These are phyloP conservation scores for Chaetops frenatus DNA, from an alignment of 2,113 vertebrate genomes.

Conservation along the genomic window DNA sequence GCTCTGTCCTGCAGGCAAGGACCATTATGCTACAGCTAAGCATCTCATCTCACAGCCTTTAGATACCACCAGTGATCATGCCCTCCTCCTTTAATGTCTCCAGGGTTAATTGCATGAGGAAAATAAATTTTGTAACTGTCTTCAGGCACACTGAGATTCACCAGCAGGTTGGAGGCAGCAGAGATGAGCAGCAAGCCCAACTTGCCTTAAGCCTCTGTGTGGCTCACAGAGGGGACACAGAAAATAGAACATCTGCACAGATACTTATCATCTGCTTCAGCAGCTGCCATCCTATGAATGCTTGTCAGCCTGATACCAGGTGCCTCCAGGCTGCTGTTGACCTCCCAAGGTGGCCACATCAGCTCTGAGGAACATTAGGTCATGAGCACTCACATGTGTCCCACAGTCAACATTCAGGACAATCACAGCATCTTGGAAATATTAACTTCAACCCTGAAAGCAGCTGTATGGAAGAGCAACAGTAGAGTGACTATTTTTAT, in stretches of 20 bases:
- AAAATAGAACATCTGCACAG: not conserved
- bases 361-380: not conserved
- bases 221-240: not conserved
- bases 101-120: not conserved
- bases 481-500: not conserved
- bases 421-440: not conserved
- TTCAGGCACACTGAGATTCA: not conserved
- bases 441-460: not conserved
- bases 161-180: not conserved
- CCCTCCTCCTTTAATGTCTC: not conserved
- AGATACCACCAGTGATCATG: not conserved
- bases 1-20: not conserved
- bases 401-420: not conserved
- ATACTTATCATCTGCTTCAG: not conserved
- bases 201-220: not conserved
- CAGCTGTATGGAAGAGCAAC: not conserved
- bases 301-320: not conserved
- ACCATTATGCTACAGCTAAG: not conserved
- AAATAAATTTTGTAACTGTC: not conserved
- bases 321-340: not conserved
- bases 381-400: not conserved
- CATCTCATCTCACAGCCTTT: not conserved
- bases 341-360: not conserved
- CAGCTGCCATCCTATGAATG: not conserved
- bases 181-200: not conserved